A percentile compares a stretch with the other conserved stretches of the same genome.
Evolutionary conservation across 2,888 invertebrate genomes (phyloP).

Genomic region (Synanthedon vespiformis): DNA sequence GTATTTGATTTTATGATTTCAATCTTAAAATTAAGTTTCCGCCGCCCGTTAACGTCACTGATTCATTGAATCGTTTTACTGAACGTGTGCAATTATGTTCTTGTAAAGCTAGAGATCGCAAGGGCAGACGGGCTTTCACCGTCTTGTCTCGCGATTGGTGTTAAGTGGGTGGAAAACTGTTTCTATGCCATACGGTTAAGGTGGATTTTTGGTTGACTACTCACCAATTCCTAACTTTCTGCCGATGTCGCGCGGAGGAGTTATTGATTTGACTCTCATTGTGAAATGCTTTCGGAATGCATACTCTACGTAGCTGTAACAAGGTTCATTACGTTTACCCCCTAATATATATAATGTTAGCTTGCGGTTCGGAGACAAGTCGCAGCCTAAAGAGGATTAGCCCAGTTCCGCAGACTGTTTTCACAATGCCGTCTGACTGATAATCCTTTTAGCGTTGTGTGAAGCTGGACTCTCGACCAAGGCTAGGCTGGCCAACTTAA

Average conservation of each 20-base stretch:
- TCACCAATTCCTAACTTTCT: slow-evolving; percentile 38
- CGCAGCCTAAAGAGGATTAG: slow-evolving; percentile 29
- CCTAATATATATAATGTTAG: slow-evolving; percentile 9
- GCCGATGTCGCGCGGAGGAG: slow-evolving; percentile 34
- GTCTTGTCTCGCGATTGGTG: slow-evolving; percentile 32
- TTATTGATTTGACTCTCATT: slow-evolving; percentile 45
- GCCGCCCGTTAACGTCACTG: slow-evolving; percentile 24
- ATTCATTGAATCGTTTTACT: slow-evolving; percentile 47
- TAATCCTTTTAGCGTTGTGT: slow-evolving; percentile 32
- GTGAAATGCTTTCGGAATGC: slow-evolving; percentile 25
- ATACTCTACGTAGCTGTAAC: slow-evolving; percentile 19
- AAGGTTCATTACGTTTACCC: not conserved
- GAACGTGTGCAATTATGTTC: slow-evolving; percentile 52
- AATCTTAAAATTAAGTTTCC: not conserved
- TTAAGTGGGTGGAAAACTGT: slow-evolving; percentile 27
- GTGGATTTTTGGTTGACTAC: slow-evolving; percentile 29
- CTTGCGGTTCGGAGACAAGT: slow-evolving; percentile 12
- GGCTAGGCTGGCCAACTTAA: slow-evolving; percentile 28
- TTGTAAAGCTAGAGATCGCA: slow-evolving; percentile 54
- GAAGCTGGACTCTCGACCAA: slow-evolving; percentile 26
- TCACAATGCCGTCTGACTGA: slow-evolving; percentile 20
- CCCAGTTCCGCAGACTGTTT: slow-evolving; percentile 31
- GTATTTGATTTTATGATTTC: no score
- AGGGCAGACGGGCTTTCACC: slow-evolving; percentile 64
- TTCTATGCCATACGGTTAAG: slow-evolving; percentile 29